A percentile compares a stretch with the other conserved stretches of the same genome.
phyloP scores from a whole-genome alignment of 2,797 vertebrate species.

The Gallinago nigripennis region DNA sequence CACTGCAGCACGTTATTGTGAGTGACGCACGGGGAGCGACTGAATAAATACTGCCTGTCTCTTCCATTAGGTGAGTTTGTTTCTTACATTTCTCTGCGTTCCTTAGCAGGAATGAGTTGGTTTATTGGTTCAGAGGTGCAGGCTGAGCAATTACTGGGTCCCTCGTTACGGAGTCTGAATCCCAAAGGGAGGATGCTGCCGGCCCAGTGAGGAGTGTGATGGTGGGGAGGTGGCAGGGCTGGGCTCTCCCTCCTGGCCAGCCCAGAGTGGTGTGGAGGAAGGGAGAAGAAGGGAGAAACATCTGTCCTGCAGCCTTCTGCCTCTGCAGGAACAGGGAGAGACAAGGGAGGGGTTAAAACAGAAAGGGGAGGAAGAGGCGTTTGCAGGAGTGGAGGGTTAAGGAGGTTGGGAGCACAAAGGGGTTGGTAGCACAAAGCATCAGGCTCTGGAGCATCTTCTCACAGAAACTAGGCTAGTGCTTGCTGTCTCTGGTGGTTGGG shows the following conservation, averaged over 20 bases:
- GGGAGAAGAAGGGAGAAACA: not conserved
- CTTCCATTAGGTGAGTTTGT: slow-evolving; percentile 26
- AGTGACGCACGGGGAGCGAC: not conserved
- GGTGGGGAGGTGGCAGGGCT: not conserved
- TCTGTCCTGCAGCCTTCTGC: not conserved
- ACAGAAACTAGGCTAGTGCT: fast-evolving
- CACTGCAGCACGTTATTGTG: not conserved
- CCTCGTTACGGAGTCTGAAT: not conserved
- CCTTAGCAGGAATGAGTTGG: not conserved
- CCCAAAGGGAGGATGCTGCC: not conserved
- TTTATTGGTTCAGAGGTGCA: not conserved
- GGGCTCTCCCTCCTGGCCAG: not conserved
- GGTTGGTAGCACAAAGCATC: not conserved
- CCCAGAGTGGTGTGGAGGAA: not conserved
- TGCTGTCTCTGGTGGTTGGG: not conserved
- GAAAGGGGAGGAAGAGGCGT: not conserved
- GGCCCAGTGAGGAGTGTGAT: fast-evolving
- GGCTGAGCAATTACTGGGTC: not conserved
- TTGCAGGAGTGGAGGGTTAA: not conserved
- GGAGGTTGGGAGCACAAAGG: not conserved
- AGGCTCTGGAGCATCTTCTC: not conserved
- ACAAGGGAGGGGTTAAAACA: not conserved
- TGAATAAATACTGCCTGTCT: slow-evolving; percentile 29
- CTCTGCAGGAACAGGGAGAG: not conserved
- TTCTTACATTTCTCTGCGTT: not conserved